Conservation (phyloP, 2,113 vertebrate genomes). For the Strix aluco region DNA sequence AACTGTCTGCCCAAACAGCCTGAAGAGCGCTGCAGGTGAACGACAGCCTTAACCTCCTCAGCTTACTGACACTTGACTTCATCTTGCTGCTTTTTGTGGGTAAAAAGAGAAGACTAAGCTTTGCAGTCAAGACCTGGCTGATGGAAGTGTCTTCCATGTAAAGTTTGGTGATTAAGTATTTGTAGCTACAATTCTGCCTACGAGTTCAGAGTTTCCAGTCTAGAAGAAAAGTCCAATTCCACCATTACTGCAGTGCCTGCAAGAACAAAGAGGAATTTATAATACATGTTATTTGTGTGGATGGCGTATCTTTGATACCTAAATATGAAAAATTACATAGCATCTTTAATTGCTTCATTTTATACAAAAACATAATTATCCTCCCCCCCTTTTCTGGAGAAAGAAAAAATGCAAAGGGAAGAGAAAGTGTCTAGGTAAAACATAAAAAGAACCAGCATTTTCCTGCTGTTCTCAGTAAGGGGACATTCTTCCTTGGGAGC, state of each 20-base stretch:
- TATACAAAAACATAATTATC: background rate
- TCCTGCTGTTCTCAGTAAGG: background rate
- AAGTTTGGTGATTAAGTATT: background rate
- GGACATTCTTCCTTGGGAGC: background rate
- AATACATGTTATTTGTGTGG: background rate
- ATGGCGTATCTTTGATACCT: background rate
- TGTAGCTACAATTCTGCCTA: background rate
- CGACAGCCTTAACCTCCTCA: background rate
- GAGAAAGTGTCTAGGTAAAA: background rate
- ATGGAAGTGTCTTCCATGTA: background rate
- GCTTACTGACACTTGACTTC: background rate
- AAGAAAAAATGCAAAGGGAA: background rate
- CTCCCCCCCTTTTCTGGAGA: fast-evolving
- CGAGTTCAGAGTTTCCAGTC: background rate
- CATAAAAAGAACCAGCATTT: background rate
- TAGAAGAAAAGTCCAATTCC: background rate
- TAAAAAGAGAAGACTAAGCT: background rate
- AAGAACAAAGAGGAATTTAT: background rate
- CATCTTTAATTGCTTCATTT: background rate
- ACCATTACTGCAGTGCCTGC: background rate
- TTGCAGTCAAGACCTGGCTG: background rate
- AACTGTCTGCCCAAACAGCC: background rate
- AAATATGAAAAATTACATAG: background rate
- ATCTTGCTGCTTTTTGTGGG: background rate
- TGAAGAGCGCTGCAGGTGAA: background rate